Conservation (phyloP, 1,140 invertebrate species). For the Tribolium madens region DNA sequence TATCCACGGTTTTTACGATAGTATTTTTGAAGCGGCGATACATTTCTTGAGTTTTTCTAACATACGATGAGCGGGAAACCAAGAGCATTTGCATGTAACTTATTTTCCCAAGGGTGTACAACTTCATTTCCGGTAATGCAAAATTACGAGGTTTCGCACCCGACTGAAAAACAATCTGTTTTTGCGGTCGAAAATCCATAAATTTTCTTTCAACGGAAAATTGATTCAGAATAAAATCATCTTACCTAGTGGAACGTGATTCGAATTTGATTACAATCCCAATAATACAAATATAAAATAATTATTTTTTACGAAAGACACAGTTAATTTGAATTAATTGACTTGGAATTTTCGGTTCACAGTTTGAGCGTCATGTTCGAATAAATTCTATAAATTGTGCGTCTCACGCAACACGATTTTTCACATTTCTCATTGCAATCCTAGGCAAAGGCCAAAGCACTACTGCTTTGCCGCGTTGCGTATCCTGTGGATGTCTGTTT, state of each 20-base stretch:
- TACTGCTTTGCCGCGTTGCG: conserved; percentile 47
- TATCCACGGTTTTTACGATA: no score
- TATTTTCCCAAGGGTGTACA: background rate
- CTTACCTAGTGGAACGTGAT: conserved; percentile 12
- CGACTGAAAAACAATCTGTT: conserved; percentile 13
- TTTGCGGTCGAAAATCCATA: background rate
- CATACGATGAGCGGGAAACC: no score
- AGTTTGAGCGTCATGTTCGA: conserved; percentile 17
- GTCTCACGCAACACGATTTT: conserved; percentile 17
- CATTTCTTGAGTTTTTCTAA: no score
- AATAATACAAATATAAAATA: background rate
- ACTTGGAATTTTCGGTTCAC: conserved; percentile 5
- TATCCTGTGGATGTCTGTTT: conserved; percentile 25
- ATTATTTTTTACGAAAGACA: conserved; percentile 4
- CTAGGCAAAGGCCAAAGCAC: conserved; percentile 21
- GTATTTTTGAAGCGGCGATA: no score
- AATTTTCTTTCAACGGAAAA: conserved; percentile 13
- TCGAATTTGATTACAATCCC: background rate
- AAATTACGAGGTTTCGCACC: background rate
- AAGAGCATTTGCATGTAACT: conserved; percentile 1
- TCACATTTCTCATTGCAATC: conserved; percentile 3
- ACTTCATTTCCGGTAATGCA: conserved; percentile 4
- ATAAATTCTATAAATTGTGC: background rate
- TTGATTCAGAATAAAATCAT: background rate
- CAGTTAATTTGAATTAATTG: conserved; percentile 16